Evolutionary conservation across 2,113 vertebrate species (phyloP).

Genomic region (mouse (Mus musculus)): GRCm39 chr1:84120001-84120500

Average conservation of each 20-base stretch:
- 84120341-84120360: not conserved
- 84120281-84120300: conserved; percentile 32
- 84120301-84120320: conserved; percentile 7
- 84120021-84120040: conserved; percentile 10
- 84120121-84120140: not conserved
- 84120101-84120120: not conserved
- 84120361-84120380: not conserved
- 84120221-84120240: not conserved
- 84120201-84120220: not conserved
- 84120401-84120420: not conserved
- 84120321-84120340: not conserved
- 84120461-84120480: not conserved
- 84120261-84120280: not conserved
- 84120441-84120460: not conserved
- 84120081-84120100: not conserved
- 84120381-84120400: not conserved
- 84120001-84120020: conserved; percentile 11
- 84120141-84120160: not conserved
- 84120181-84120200: not conserved
- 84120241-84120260: conserved; percentile 4
- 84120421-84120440: not conserved
- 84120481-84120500: not conserved
- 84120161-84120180: not conserved
- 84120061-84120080: not conserved
- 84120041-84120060: not conserved